These are phyloP conservation scores for Benthosema pterotum DNA, from an alignment of 2,797 vertebrate genomes.

Conservation along the genomic window DNA sequence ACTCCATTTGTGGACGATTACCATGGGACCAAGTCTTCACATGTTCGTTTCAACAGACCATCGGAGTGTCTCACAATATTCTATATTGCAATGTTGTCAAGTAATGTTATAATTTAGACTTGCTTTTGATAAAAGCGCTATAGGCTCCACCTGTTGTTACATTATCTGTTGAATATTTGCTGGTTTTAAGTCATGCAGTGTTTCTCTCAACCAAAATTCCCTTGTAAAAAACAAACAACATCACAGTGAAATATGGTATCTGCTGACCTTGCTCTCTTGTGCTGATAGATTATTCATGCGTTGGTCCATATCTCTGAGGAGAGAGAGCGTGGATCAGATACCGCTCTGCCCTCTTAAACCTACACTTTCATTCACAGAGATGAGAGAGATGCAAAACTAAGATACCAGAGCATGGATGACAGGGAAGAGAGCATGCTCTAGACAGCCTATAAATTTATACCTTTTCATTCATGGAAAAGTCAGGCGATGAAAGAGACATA, in stretches of 20 bases:
- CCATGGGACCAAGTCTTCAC: too few relatives aligned
- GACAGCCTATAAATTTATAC: slow-evolving; percentile 45
- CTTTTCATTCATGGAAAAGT: slow-evolving; percentile 58
- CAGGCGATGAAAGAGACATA: neutral
- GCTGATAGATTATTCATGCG: slow-evolving; percentile 62
- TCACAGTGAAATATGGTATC: too few relatives aligned
- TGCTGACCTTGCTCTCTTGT: slow-evolving; percentile 5
- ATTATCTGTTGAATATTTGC: too few relatives aligned
- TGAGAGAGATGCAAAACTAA: slow-evolving; percentile 24
- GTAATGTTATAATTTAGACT: too few relatives aligned
- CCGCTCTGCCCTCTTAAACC: slow-evolving; percentile 28
- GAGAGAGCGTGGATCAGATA: slow-evolving; percentile 41
- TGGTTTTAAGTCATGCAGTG: too few relatives aligned
- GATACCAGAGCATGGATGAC: slow-evolving; percentile 16
- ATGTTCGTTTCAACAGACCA: neutral
- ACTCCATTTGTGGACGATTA: slow-evolving; percentile 21
- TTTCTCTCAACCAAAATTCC: too few relatives aligned
- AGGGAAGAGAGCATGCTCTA: slow-evolving; percentile 14
- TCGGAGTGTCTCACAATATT: neutral
- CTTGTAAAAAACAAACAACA: too few relatives aligned
- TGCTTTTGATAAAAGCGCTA: too few relatives aligned
- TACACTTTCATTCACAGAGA: slow-evolving; percentile 57
- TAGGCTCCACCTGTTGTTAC: too few relatives aligned
- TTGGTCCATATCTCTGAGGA: slow-evolving; percentile 14
- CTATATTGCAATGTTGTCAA: too few relatives aligned